phyloP scores from a whole-genome alignment of 2,888 invertebrate genomes.

The Platycheirus rosarum region DNA sequence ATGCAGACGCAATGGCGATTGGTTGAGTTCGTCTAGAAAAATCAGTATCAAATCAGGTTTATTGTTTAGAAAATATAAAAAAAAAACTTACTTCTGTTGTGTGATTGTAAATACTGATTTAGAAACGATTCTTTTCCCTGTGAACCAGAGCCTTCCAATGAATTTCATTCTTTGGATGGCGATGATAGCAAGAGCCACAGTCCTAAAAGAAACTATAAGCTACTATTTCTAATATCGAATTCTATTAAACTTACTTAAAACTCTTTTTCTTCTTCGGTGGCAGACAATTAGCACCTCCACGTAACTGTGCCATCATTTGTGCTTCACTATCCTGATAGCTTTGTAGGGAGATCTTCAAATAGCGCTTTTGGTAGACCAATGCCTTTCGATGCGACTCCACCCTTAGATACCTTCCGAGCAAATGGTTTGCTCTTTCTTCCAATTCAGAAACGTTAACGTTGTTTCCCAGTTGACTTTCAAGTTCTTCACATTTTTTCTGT shows the following conservation, averaged over 20 bases:
- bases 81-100: constrained; percentile 79
- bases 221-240: not conserved
- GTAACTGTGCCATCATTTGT: constrained; percentile 77
- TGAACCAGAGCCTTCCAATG: constrained; percentile 86
- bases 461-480: constrained; percentile 78
- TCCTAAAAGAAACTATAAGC: constrained; percentile 82
- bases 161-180: constrained; percentile 87
- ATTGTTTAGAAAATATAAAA: not conserved
- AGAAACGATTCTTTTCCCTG: constrained; percentile 84
- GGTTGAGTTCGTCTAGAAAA: constrained; percentile 69
- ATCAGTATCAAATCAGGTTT: constrained; percentile 30
- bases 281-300: constrained; percentile 68
- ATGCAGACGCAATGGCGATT: constrained; percentile 58
- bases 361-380: constrained; percentile 94
- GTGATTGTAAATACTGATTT: constrained; percentile 82
- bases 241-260: constrained; percentile 79
- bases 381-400: constrained; percentile 94
- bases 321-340: constrained; percentile 82
- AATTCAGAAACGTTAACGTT: constrained; percentile 79
- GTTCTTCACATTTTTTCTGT: constrained; percentile 83
- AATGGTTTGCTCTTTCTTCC: constrained; percentile 84
- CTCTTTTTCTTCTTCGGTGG: constrained; percentile 77
- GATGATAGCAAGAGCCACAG: constrained; percentile 84
- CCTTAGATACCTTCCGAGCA: constrained; percentile 88
- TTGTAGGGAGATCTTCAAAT: constrained; percentile 87